These are phyloP conservation scores for human DNA, from an alignment of 2,113 vertebrate species.

Conservation along the genomic window DNA sequence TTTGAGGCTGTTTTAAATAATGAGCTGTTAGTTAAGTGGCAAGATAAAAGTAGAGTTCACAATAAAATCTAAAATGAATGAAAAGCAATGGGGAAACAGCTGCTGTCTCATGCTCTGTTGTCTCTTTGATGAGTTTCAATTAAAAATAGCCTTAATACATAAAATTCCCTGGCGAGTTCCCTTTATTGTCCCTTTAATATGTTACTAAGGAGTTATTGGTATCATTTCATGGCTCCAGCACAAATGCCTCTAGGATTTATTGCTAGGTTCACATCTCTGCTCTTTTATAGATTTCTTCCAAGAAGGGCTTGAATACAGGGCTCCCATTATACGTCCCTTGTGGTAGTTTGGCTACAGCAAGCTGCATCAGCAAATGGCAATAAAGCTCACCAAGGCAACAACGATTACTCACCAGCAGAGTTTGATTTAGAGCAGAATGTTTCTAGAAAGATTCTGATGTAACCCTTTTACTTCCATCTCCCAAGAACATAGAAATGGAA, in stretches of 20 bases:
- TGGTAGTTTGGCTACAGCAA: constrained; percentile 75
- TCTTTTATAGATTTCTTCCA: constrained; percentile 82
- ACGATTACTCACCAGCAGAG: constrained; percentile 80
- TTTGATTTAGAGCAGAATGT: constrained; percentile 77
- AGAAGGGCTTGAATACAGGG: constrained; percentile 76
- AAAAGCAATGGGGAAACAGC: constrained; percentile 23
- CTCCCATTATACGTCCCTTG: constrained; percentile 81
- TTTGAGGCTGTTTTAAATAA: constrained; percentile 43
- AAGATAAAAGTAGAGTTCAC: constrained; percentile 19
- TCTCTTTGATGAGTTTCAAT: constrained; percentile 37
- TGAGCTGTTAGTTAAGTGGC: background rate
- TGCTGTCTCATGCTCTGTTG: background rate
- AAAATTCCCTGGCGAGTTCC: constrained; percentile 12
- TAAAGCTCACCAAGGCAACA: constrained; percentile 79
- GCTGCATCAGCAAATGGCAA: constrained; percentile 82
- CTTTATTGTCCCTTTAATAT: constrained; percentile 61
- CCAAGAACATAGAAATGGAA: constrained; percentile 45
- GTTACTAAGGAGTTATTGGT: constrained; percentile 69
- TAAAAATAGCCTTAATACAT: constrained; percentile 57
- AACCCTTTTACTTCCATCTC: constrained; percentile 76
- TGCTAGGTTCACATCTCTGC: constrained; percentile 76
- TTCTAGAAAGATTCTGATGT: constrained; percentile 74
- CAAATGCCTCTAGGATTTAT: constrained; percentile 81
- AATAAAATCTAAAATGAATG: constrained; percentile 48
- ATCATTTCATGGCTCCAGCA: constrained; percentile 71